Base-by-base conservation (phyloP, 1,140 invertebrate species). In the Pissodes strobi region DNA sequence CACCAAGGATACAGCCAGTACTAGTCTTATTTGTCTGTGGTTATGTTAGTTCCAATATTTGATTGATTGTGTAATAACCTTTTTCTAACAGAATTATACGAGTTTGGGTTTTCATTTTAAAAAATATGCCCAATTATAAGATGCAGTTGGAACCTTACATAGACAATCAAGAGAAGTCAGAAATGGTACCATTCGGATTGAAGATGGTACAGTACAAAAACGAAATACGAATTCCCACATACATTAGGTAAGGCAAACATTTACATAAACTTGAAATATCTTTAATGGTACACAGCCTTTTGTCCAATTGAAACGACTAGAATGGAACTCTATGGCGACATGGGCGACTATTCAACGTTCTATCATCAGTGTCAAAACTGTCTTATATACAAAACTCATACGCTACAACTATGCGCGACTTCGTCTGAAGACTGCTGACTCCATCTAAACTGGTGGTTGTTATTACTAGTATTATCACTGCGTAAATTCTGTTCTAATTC, bases 401-500 rank as follows among this genome's bases (percentile, higher is more conserved):
- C 81, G 70, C 83, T 84, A 72, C 82, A 85, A 22, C 82, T 81
- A 21, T 82, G 81, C 8, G 82, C 77, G 2, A 83, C 80, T 74
- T 83, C 81, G 60, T 83, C 81, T 49, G 73, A 79, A 55, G 75
- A 74, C 49, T 82, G 81, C 52, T 82, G 80, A 60, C 78, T 82
- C 83, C 83, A 85, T 17, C 80, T 77, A 63, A 78, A 83, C 57
- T 83, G 82, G 53, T 83, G 81, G 82, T 30, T 79, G 34, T 67
- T 72, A 27, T 72, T 72, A 69, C 49, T 71, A 57, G 79, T 82
- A 56, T 78, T 82, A 58, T 80, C 80, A 62, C 78, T 83, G 21
- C 82, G 81, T 60, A 91, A 76, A 55, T 81, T 84, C 70, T 92
- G 86, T 75, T 96, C 93, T 71, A 94, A 86, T 73, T 97, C 93